Base-by-base conservation (phyloP, 2,797 vertebrate genomes). In the Schizothorax lantsangensis region DNA sequence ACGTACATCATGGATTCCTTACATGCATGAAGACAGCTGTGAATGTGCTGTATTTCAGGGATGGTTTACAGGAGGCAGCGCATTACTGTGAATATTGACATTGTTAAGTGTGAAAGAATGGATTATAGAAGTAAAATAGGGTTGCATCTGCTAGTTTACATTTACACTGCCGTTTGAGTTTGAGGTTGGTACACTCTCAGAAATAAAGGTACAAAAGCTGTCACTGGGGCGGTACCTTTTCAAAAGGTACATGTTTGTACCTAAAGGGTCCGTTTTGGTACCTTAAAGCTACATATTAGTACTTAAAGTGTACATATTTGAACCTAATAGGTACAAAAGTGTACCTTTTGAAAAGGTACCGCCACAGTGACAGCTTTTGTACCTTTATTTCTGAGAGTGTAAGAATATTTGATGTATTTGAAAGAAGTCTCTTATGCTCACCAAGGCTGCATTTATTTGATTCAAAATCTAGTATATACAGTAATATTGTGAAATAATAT, bases 1-100 rank as follows among this genome's bases (percentile, higher is more conserved):
- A 84, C 59, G 49, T 85, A 59, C 49, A 40, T 43, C n/a, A 43
- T 57, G 49, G 47, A 54, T 45, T n/a, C 26, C 38, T 85, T 71
- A 71, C n/a, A 23, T 79, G 23, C 23, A 36, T 64, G 9, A 68
- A 78, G 17, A 26, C 10, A 7, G 26, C 10, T 10, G 26, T 47
- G 5, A 36, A 38, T 78, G 40, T 45, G 26, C 79, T 47, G 59
- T 30, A 6, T 36, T 59, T 59, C 11, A 81, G 43, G 26, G 62
- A 33, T 66, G 79, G 0, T 66, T 66, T 26, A 62, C 5, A 47
- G 47, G 26, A 23, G 33, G 11, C 12, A 7, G 57, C 1, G 23
- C 33, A 14, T 12, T 33, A 3, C 23, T 72, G 9, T 38, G 33
- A 79, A n/a, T 79, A 14, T 17, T 15, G 30, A 4, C 17, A 36